These are phyloP conservation scores for Euglossa dilemma DNA, from an alignment of 1,140 invertebrate species.

Conservation along the genomic window DNA sequence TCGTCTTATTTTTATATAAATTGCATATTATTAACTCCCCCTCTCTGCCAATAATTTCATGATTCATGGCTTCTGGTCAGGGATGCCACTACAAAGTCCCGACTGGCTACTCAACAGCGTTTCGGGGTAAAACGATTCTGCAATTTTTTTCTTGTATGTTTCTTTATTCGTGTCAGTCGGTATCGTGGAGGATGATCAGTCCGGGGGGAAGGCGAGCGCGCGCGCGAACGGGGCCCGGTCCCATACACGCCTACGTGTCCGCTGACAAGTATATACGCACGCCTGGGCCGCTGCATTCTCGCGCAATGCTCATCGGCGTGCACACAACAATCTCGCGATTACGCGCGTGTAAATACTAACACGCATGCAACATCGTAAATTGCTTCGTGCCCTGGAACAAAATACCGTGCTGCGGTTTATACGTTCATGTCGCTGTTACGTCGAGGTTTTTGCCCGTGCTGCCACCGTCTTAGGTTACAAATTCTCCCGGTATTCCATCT, in stretches of 20 bases:
- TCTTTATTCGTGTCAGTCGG: background rate
- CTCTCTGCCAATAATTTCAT: no score
- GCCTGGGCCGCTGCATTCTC: background rate
- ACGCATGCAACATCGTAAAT: slow-evolving; percentile 47
- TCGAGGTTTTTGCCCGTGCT: slow-evolving; percentile 16
- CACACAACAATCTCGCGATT: slow-evolving; percentile 12
- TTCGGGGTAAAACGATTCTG: background rate
- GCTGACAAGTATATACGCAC: background rate
- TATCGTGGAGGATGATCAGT: slow-evolving; percentile 6
- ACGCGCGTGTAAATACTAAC: slow-evolving; percentile 17
- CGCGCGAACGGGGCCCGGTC: background rate
- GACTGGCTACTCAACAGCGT: background rate
- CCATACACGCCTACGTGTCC: background rate
- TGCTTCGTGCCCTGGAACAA: slow-evolving; percentile 46
- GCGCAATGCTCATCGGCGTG: background rate
- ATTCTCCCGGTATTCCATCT: slow-evolving; percentile 35
- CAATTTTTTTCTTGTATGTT: background rate
- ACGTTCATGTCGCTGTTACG: slow-evolving; percentile 33
- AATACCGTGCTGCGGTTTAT: slow-evolving; percentile 49
- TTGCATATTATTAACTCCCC: no score
- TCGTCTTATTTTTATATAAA: no score
- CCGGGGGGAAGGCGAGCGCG: background rate
- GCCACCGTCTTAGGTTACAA: slow-evolving; percentile 51
- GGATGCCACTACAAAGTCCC: background rate
- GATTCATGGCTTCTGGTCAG: no score